Conservation (phyloP, 2,888 invertebrate genomes). For the Cyclophora albipunctata region DNA sequence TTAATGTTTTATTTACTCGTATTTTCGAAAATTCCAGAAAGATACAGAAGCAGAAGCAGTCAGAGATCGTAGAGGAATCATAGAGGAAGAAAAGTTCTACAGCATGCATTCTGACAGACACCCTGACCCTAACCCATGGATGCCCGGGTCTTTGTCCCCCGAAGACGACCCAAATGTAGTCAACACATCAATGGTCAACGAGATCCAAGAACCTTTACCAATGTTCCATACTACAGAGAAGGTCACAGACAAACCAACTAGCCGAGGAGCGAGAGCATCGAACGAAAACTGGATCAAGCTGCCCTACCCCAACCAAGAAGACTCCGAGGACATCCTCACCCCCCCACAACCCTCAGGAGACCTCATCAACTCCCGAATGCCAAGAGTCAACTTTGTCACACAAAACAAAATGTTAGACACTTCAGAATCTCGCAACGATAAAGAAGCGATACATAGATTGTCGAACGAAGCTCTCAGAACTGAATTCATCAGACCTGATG, state of each 20-base stretch:
- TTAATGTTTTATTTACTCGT: no score
- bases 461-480: slow-evolving; percentile 60
- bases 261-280: slow-evolving; percentile 75
- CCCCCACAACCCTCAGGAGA: slow-evolving; percentile 73
- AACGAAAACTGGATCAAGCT: slow-evolving; percentile 79
- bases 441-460: slow-evolving; percentile 61
- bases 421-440: slow-evolving; percentile 68
- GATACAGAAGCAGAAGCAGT: slow-evolving; percentile 37
- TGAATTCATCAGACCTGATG: slow-evolving; percentile 64
- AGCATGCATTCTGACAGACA: slow-evolving; percentile 47
- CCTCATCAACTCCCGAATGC: slow-evolving; percentile 74
- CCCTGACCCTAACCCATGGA: slow-evolving; percentile 50
- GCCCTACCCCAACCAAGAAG: slow-evolving; percentile 62
- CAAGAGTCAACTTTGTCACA: slow-evolving; percentile 80
- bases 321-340: slow-evolving; percentile 57
- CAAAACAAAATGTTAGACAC: slow-evolving; percentile 73
- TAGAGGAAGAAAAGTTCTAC: slow-evolving; percentile 66
- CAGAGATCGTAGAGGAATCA: slow-evolving; percentile 61
- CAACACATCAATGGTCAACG: slow-evolving; percentile 56
- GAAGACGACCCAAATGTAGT: slow-evolving; percentile 56
- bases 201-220: slow-evolving; percentile 42
- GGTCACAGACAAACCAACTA: slow-evolving; percentile 70
- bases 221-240: slow-evolving; percentile 59
- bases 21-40: slow-evolving; percentile 25
- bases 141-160: slow-evolving; percentile 55